Evolutionary conservation across 2,113 vertebrate species (phyloP).

Genomic region (Maylandia zebra): DNA sequence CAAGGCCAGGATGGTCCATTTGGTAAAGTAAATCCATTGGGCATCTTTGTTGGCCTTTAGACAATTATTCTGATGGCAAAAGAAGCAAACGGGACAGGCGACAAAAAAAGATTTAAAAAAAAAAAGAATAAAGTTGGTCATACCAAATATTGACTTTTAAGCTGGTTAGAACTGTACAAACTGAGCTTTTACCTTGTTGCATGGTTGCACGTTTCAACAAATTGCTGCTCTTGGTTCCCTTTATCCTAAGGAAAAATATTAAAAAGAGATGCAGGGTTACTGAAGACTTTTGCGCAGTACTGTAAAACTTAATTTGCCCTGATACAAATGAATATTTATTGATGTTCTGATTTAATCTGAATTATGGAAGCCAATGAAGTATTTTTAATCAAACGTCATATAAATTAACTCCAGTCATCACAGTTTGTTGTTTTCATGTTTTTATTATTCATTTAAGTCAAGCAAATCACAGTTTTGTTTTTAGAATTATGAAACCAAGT

Average conservation of each 20-base stretch:
- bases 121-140: neutral
- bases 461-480: neutral
- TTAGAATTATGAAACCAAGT: neutral
- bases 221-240: neutral
- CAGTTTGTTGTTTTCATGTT: neutral
- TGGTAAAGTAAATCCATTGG: no score
- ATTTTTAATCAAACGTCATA: neutral
- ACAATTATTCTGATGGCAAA: no score
- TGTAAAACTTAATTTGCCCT: neutral
- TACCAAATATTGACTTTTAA: neutral
- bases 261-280: neutral
- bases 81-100: no score
- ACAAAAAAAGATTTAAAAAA: rapidly evolving
- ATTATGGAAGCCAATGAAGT: neutral
- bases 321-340: neutral
- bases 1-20: no score
- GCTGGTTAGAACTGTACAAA: neutral
- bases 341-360: neutral
- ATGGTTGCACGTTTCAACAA: neutral
- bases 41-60: no score
- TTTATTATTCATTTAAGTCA: neutral
- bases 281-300: neutral
- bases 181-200: neutral
- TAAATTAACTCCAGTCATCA: neutral
- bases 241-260: neutral